phyloP scores from a whole-genome alignment of 1,140 invertebrate genomes.

The Bombus affinis region DNA sequence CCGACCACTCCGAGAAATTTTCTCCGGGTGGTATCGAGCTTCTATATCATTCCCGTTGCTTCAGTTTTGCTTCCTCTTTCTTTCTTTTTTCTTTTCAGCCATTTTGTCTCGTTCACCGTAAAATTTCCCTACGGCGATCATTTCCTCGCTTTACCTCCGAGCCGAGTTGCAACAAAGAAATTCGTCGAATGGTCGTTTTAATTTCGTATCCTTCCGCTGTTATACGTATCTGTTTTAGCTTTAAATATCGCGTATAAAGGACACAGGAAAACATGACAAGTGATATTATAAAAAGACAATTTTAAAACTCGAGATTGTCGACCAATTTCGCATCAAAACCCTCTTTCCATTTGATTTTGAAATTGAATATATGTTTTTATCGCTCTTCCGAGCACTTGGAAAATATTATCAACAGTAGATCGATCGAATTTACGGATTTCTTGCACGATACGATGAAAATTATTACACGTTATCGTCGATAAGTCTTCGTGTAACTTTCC shows the following conservation, averaged over 20 bases:
- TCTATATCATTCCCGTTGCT: conserved; percentile 53
- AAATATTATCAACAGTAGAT: no score
- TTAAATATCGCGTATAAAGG: no score
- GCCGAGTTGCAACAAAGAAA: not conserved
- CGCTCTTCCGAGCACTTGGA: no score
- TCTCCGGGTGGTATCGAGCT: conserved; percentile 55
- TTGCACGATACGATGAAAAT: not conserved
- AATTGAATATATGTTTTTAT: no score
- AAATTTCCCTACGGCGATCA: conserved; percentile 18
- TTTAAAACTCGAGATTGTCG: no score
- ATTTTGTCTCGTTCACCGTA: not conserved
- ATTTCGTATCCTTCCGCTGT: not conserved
- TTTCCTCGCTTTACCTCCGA: conserved; percentile 6
- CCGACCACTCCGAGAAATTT: conserved; percentile 30
- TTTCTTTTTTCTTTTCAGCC: not conserved
- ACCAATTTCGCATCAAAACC: no score
- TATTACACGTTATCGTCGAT: not conserved
- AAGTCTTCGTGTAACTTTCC: conserved; percentile 14
- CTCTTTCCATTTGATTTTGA: no score
- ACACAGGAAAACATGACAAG: no score
- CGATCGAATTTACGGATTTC: not conserved
- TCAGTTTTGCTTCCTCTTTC: conserved; percentile 33
- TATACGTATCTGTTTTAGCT: no score
- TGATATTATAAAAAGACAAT: no score
- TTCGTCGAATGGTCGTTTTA: conserved; percentile 3